phyloP scores from a whole-genome alignment of 2,113 vertebrate species.

The Prochilodus magdalenae region DNA sequence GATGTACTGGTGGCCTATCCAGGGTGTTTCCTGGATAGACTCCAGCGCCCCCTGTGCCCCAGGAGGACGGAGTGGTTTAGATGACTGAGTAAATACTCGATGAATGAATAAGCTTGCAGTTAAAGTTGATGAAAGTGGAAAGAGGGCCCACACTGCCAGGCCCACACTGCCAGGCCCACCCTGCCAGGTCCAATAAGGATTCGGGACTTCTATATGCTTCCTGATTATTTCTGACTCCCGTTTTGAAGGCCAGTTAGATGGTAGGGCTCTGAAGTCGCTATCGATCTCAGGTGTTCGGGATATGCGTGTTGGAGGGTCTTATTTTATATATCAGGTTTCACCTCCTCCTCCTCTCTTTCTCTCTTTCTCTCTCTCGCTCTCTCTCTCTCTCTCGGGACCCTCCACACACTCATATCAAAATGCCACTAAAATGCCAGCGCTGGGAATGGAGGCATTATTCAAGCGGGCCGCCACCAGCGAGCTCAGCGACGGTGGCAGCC shows the following conservation, averaged over 20 bases:
- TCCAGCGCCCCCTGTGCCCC: no score
- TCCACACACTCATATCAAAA: conserved; percentile 72
- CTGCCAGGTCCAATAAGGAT: not conserved
- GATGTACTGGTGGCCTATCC: no score
- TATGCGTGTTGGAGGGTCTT: conserved; percentile 55
- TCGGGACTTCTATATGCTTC: not conserved
- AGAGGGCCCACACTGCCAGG: no score
- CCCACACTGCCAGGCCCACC: not conserved
- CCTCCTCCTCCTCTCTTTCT: no score
- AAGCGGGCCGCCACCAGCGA: conserved; percentile 37
- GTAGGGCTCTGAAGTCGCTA: conserved; percentile 56
- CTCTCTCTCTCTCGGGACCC: conserved; percentile 61
- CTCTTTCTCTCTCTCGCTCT: no score
- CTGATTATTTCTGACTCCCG: conserved; percentile 60
- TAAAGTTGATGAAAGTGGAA: no score
- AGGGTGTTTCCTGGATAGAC: no score
- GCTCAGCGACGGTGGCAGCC: conserved; percentile 55
- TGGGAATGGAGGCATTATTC: conserved; percentile 71
- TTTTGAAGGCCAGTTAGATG: conserved; percentile 31
- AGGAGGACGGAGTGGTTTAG: no score
- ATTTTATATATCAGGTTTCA: conserved; percentile 63
- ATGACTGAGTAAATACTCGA: no score
- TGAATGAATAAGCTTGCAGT: no score
- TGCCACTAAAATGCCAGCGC: conserved; percentile 81
- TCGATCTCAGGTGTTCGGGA: conserved; percentile 61